phyloP scores from a whole-genome alignment of 2,888 invertebrate genomes.

The Oxyteleia sp. region DNA sequence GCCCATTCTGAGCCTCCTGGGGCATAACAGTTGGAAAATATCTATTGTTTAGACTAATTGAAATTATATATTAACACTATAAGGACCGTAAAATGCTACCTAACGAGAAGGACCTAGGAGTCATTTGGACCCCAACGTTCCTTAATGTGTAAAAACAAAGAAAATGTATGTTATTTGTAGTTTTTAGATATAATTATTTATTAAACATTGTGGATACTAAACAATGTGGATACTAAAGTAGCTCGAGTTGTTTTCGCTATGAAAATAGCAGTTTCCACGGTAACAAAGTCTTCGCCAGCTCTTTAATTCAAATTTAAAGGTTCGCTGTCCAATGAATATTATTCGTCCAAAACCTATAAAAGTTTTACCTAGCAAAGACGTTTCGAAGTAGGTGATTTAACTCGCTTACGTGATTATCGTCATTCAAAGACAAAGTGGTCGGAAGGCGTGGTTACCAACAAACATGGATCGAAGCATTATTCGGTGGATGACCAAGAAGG shows the following conservation, averaged over 20 bases:
- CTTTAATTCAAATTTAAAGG: conserved; percentile 10
- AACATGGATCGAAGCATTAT: conserved; percentile 6
- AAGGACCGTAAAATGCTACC: too few relatives aligned
- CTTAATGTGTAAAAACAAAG: too few relatives aligned
- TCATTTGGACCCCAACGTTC: too few relatives aligned
- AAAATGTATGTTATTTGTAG: too few relatives aligned
- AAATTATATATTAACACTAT: too few relatives aligned
- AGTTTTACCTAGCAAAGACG: neutral
- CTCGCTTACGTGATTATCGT: conserved; percentile 25
- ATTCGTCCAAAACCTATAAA: conserved; percentile 7
- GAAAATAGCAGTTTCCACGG: conserved; percentile 7
- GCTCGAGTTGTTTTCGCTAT: conserved; percentile 16
- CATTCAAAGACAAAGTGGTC: neutral
- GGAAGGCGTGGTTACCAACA: neutral
- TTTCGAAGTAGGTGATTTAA: conserved; percentile 4
- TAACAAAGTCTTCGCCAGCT: neutral
- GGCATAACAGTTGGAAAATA: too few relatives aligned
- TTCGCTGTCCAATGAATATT: neutral
- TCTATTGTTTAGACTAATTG: too few relatives aligned
- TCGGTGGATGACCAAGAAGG: conserved; percentile 1
- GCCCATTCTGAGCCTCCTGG: too few relatives aligned
- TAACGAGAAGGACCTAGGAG: too few relatives aligned
- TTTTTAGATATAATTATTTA: too few relatives aligned
- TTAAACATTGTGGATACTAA: too few relatives aligned
- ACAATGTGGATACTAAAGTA: too few relatives aligned